These are phyloP conservation scores for Drosophila macrospina DNA, from an alignment of 2,888 invertebrate genomes.

Conservation along the genomic window DNA sequence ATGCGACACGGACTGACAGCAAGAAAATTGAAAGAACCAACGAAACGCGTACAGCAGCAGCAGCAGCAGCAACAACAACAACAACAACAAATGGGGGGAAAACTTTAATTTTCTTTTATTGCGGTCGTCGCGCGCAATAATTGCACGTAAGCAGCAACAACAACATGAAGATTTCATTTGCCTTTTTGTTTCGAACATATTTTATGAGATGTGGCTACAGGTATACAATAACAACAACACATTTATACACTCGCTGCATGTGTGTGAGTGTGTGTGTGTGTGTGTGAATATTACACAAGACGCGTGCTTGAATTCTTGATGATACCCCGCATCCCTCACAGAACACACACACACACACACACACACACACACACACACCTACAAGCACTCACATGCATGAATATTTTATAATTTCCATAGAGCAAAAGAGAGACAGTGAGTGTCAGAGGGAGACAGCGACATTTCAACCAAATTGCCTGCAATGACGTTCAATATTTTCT, in stretches of 20 bases:
- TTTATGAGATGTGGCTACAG: constrained; percentile 45
- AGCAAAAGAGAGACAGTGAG: background rate
- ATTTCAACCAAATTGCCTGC: constrained; percentile 53
- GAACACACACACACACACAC: constrained; percentile 7
- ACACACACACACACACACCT: constrained; percentile 16
- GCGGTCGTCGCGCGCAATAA: constrained; percentile 80
- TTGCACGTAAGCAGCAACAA: constrained; percentile 69
- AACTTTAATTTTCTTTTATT: constrained; percentile 78
- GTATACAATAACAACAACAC: constrained; percentile 18
- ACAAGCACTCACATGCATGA: constrained; percentile 33
- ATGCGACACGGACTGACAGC: constrained; percentile 53
- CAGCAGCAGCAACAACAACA: constrained; percentile 17
- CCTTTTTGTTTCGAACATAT: constrained; percentile 18
- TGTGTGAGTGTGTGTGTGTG: constrained; percentile 21
- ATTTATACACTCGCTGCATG: background rate
- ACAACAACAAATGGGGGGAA: constrained; percentile 31
- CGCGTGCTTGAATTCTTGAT: constrained; percentile 71
- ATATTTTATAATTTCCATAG: constrained; percentile 65
- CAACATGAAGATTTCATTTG: constrained; percentile 21
- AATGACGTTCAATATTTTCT: constrained; percentile 63
- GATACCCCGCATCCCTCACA: constrained; percentile 36
- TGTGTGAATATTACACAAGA: constrained; percentile 38
- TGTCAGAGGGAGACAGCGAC: constrained; percentile 14
- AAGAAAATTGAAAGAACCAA: constrained; percentile 50
- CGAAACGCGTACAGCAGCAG: constrained; percentile 2